Percentiles rank a stretch among this genome's conserved stretches.
Evolutionary conservation across 2,797 vertebrate genomes (phyloP).

Genomic region (Microctenopoma steveboyesi): DNA sequence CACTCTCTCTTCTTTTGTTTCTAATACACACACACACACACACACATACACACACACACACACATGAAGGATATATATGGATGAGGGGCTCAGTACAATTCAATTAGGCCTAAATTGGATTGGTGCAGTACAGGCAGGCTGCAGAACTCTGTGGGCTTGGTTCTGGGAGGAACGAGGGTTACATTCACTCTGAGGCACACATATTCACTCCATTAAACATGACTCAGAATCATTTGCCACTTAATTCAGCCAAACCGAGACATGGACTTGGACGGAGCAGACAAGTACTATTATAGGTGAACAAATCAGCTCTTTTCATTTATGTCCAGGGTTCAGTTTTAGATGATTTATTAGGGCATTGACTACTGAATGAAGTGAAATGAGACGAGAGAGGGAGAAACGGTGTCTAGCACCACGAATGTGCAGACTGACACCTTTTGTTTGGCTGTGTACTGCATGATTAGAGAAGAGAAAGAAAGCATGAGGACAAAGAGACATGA

Average conservation of each 20-base stretch:
- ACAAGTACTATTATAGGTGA: conserved; percentile 56
- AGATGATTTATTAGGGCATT: conserved; percentile 30
- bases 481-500: not conserved
- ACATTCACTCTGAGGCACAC: conserved; percentile 53
- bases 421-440: not conserved
- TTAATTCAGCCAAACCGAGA: conserved; percentile 69
- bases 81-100: conserved; percentile 70
- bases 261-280: conserved; percentile 52
- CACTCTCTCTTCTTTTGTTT: not conserved
- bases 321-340: conserved; percentile 20
- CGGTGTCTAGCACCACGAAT: not conserved
- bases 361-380: conserved; percentile 35
- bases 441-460: conserved; percentile 17
- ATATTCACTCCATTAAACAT: conserved; percentile 75
- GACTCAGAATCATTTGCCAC: conserved; percentile 69
- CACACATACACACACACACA: conserved; percentile 29
- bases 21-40: conserved; percentile 39
- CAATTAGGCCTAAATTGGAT: conserved; percentile 78
- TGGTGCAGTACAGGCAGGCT: conserved; percentile 56
- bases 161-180: conserved; percentile 48
- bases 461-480: not conserved
- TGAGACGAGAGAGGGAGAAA: not conserved
- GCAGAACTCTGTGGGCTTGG: conserved; percentile 55
- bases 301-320: conserved; percentile 61
- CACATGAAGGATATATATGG: conserved; percentile 66